Base-by-base conservation (phyloP, 1,140 invertebrate species). In the Bradysia coprophila region DNA sequence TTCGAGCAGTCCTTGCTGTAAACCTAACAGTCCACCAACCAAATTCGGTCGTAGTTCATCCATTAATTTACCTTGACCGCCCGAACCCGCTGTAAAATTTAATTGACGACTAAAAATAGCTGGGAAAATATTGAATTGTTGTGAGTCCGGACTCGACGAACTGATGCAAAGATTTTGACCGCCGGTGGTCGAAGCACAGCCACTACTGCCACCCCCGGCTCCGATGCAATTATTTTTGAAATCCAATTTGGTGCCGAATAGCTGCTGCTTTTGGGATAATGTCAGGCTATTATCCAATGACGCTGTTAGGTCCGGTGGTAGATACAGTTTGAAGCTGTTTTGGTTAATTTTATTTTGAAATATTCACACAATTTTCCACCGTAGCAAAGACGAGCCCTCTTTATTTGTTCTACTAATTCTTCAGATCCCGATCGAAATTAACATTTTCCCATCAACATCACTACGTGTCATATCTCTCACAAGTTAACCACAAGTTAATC, bases 111-210 rank as follows among this genome's bases (percentile, higher is more conserved):
- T 85, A 59, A 87, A 87, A 53, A 86, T 85, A 38, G 83, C 83
- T 46, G 83, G 83, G 60, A 87, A 86, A 49, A 87, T 87, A 65
- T 87, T 87, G 69, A 86, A 86, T 65, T 86, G 83, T 53, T 85
- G 81, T 33, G 68, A 68, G 51, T 71, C 69, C 10, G 33, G 43
- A 18, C 48, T 51, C 11, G 54, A 54, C 33, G 49, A 48, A 28
- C 18, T 28, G 46, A 49, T 38, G 16, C 46, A 45, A 0, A 49
- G 18, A 31, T 50, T 49, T 33, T 55, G 53, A 11, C 51, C 53
- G 32, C 58, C 59, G 41, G 62, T 57, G 40, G 58, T 52, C 32
- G 62, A 60, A 45, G 52, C 48, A 31, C 36, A 16, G 18, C 43
- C 43, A 8, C 43, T 34, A 13, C 49, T 46, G 20, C 42, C 19